Evolutionary conservation across 2,888 invertebrate genomes (phyloP).

Genomic region (Cataglyphis livida): DNA sequence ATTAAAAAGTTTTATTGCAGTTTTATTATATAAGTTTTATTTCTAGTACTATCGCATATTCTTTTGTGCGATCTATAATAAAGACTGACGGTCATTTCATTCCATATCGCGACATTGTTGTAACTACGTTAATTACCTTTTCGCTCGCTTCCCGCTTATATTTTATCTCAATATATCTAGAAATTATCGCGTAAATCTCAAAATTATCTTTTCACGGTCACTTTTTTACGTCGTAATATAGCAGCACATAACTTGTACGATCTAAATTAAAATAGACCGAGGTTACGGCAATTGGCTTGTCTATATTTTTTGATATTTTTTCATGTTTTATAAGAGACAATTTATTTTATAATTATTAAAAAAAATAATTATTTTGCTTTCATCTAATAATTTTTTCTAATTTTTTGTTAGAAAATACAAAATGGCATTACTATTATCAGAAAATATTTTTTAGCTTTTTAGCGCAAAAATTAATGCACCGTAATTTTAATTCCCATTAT

Average conservation of each 20-base stretch:
- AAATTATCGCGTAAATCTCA: constrained; percentile 34
- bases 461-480: constrained; percentile 24
- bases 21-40: not conserved
- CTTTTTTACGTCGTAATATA: constrained; percentile 3
- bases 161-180: constrained; percentile 20
- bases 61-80: constrained; percentile 18
- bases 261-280: constrained; percentile 28
- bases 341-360: not conserved
- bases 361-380: constrained; percentile 3
- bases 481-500: not conserved
- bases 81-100: not conserved
- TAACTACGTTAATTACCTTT: constrained; percentile 42
- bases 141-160: not conserved
- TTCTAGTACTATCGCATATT: not conserved
- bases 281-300: not conserved
- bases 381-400: not conserved
- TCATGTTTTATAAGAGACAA: not conserved
- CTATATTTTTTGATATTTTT: constrained; percentile 4
- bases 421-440: not conserved
- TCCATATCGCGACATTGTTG: not conserved
- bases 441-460: not conserved
- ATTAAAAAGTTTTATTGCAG: constrained; percentile 17
- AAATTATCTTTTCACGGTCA: constrained; percentile 24
- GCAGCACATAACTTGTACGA: constrained; percentile 17
- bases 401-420: not conserved